These are phyloP conservation scores for Folsomia manolachei DNA, from an alignment of 2,888 invertebrate species.

Conservation along the genomic window DNA sequence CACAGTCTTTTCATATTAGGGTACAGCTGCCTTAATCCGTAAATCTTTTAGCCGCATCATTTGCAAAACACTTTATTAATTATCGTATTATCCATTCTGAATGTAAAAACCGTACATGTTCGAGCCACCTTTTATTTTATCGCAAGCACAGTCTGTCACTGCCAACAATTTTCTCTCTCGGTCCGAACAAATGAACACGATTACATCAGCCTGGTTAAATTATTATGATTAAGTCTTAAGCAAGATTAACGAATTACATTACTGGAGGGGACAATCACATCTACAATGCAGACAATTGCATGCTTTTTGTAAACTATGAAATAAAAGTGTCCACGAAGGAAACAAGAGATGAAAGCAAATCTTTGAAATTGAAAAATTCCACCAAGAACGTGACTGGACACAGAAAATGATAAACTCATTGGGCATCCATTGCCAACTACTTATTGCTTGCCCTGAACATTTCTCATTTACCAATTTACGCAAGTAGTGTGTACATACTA, in stretches of 20 bases:
- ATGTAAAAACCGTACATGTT: too few species aligned
- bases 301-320: too few species aligned
- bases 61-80: neutral
- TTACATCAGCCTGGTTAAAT: neutral
- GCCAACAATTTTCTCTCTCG: neutral
- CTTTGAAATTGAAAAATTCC: constrained; percentile 40
- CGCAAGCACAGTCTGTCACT: neutral
- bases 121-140: neutral
- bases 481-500: too few species aligned
- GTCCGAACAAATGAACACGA: constrained; percentile 7
- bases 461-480: neutral
- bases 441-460: neutral
- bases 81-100: neutral
- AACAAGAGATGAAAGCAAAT: constrained; percentile 12
- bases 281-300: too few species aligned
- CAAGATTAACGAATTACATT: neutral
- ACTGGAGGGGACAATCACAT: neutral
- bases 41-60: neutral
- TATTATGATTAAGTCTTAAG: constrained; percentile 8
- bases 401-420: constrained; percentile 24
- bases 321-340: constrained; percentile 12
- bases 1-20: too few species aligned
- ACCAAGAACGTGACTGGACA: constrained; percentile 38
- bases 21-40: too few species aligned
- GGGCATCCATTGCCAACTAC: constrained; percentile 11